A percentile compares a stretch with the other conserved stretches of the same genome.
Evolutionary conservation across 2,797 vertebrate genomes (phyloP).

Genomic region (Coracias cyanogaster): DNA sequence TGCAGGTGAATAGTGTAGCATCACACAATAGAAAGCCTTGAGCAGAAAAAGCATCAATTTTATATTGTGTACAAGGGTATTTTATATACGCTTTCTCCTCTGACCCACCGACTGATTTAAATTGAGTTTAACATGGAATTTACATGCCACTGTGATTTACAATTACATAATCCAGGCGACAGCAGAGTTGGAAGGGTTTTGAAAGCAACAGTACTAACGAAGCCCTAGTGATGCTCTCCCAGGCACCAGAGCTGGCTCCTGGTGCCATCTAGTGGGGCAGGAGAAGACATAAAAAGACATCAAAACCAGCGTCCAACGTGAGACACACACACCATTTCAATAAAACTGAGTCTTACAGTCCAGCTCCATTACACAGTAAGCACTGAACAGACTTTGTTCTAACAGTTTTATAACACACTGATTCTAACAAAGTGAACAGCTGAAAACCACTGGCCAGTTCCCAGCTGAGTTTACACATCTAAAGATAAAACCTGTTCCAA

Average conservation of each 20-base stretch:
- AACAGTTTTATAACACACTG: not conserved
- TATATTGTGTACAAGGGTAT: not conserved
- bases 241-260: not conserved
- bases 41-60: not conserved
- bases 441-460: not conserved
- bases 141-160: not conserved
- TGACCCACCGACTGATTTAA: not conserved
- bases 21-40: not conserved
- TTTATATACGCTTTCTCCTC: not conserved
- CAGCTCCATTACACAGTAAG: not conserved
- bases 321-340: not conserved
- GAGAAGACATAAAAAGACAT: not conserved
- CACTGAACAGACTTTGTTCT: not conserved
- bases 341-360: not conserved
- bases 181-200: not conserved
- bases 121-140: not conserved
- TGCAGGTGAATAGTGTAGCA: not conserved
- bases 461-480: not conserved
- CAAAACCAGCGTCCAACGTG: not conserved
- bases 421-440: not conserved
- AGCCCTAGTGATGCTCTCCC: not conserved
- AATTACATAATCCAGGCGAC: not conserved
- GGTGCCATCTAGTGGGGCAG: conserved; percentile 57
- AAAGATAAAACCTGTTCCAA: not conserved
- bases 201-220: not conserved